Conservation (phyloP, 1,140 invertebrate genomes). For the Lordiphosa collinella region DNA sequence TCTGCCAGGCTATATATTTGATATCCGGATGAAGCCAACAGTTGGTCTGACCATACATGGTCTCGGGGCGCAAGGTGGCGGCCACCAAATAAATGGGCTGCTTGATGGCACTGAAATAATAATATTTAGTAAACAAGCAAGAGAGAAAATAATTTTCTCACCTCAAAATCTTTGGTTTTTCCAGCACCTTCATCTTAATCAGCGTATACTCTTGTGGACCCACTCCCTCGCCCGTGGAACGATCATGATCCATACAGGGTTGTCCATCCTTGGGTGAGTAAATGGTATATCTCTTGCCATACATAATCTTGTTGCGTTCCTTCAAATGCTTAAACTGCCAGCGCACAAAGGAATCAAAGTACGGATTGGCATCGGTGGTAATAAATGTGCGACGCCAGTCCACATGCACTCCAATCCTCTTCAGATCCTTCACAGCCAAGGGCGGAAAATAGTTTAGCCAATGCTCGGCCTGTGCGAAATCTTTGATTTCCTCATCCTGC, state of each 20-base stretch:
- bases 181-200: constrained; percentile 93
- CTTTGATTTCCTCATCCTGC: constrained; percentile 92
- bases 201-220: constrained; percentile 99
- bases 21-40: constrained; percentile 99
- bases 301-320: constrained; percentile 93
- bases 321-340: constrained; percentile 98
- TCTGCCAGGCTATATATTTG: constrained; percentile 92
- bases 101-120: constrained; percentile 37
- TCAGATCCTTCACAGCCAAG: constrained; percentile 91
- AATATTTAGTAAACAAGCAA: too few relatives aligned
- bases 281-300: constrained; percentile 98
- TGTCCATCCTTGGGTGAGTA: constrained; percentile 98
- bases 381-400: constrained; percentile 99
- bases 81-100: constrained; percentile 86
- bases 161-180: constrained; percentile 87
- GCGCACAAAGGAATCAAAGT: constrained; percentile 97
- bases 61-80: constrained; percentile 98
- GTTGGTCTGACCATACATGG: constrained; percentile 99
- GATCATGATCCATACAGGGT: constrained; percentile 99
- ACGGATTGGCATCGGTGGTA: constrained; percentile 98
- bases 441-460: constrained; percentile 99
- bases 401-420: constrained; percentile 93
- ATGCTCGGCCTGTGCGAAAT: constrained; percentile 94
- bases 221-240: constrained; percentile 96
- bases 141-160: constrained; percentile 59